Conservation (phyloP, 64 coral and sea anemone species). For the Exaiptasia diaphana region DNA sequence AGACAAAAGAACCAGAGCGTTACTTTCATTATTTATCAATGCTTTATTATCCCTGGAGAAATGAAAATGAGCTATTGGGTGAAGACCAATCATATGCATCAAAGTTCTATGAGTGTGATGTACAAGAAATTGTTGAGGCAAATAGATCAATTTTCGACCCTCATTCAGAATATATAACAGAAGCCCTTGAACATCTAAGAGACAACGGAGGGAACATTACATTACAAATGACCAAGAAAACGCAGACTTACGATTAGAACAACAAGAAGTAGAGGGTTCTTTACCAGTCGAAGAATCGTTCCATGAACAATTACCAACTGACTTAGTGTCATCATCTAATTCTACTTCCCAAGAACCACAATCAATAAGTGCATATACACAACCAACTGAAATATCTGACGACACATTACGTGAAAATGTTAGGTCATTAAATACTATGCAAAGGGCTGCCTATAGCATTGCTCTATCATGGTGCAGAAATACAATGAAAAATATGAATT, state of each 20-base stretch:
- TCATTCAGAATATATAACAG: not conserved
- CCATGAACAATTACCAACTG: conserved; percentile 9
- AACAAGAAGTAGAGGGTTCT: not conserved
- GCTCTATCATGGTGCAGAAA: conserved; percentile 19
- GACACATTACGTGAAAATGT: not conserved
- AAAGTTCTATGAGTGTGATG: conserved; percentile 27
- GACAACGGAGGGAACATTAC: not conserved
- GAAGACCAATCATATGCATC: conserved; percentile 16
- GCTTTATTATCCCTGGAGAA: conserved; percentile 27
- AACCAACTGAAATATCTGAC: conserved; percentile 11
- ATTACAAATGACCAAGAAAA: conserved; percentile 62
- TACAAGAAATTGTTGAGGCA: not conserved
- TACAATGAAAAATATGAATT: not conserved
- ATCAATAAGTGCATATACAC: not conserved
- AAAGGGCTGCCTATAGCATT: not conserved
- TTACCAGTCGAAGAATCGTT: conserved; percentile 22
- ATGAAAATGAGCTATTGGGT: not conserved
- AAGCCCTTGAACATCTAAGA: not conserved
- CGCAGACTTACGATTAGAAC: conserved; percentile 8
- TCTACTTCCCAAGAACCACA: not conserved
- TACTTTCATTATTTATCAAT: conserved; percentile 4
- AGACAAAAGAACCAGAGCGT: conserved; percentile 16
- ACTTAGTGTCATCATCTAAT: not conserved
- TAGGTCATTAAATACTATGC: conserved; percentile 1
- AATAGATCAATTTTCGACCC: conserved; percentile 41